Percentiles rank a stretch among this genome's conserved stretches.
These are phyloP conservation scores for Thrips palmi DNA, from an alignment of 1,140 invertebrate genomes.

Conservation along the genomic window DNA sequence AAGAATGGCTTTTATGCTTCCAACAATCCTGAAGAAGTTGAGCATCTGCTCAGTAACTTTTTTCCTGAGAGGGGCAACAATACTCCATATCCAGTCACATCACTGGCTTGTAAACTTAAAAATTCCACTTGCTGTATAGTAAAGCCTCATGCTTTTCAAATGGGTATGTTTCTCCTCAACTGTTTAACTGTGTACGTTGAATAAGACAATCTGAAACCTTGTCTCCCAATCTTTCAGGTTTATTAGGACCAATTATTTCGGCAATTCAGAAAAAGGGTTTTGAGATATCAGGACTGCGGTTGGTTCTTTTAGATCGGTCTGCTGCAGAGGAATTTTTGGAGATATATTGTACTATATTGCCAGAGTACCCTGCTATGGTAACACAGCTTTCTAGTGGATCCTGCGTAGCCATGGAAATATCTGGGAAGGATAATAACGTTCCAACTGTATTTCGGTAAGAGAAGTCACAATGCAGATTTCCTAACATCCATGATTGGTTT, in stretches of 20 bases:
- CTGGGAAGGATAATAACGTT: slow-evolving; percentile 35
- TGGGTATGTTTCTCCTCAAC: slow-evolving; percentile 26
- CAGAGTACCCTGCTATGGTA: slow-evolving; percentile 70
- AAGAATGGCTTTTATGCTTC: slow-evolving; percentile 56
- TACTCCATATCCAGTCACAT: slow-evolving; percentile 24
- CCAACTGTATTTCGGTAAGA: slow-evolving; percentile 41
- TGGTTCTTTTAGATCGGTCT: slow-evolving; percentile 54
- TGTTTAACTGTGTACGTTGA: background rate
- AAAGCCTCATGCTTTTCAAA: slow-evolving; percentile 76
- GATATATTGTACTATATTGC: slow-evolving; percentile 79
- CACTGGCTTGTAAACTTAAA: slow-evolving; percentile 34
- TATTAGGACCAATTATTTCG: slow-evolving; percentile 46
- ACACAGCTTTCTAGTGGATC: slow-evolving; percentile 61
- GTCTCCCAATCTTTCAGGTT: slow-evolving; percentile 19
- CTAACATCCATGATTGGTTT: no score
- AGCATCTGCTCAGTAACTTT: no score
- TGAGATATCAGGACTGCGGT: slow-evolving; percentile 56
- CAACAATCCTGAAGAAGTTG: no score
- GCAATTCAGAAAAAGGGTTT: slow-evolving; percentile 57
- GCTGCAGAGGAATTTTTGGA: slow-evolving; percentile 84
- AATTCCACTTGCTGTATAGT: slow-evolving; percentile 71
- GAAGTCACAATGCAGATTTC: no score
- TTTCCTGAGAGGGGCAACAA: slow-evolving; percentile 25
- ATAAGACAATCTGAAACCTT: background rate
- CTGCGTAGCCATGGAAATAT: slow-evolving; percentile 71